phyloP scores from a whole-genome alignment of 1,140 invertebrate genomes.

The Onthophagus taurus region DNA sequence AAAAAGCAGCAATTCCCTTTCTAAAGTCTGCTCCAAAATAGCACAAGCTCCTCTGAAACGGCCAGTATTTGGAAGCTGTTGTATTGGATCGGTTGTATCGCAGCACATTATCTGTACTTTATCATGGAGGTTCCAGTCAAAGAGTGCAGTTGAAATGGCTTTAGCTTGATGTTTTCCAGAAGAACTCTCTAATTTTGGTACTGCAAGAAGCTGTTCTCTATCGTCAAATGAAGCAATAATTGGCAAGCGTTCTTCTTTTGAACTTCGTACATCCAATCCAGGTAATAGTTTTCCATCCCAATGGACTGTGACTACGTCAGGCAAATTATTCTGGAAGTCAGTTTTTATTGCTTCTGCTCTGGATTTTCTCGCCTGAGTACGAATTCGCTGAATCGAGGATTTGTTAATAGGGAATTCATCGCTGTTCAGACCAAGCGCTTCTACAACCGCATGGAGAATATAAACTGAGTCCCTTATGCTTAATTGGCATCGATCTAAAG shows the following conservation, averaged over 20 bases:
- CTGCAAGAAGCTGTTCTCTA: slow-evolving; percentile 21
- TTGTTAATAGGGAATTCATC: no score
- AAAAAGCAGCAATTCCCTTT: slow-evolving; percentile 18
- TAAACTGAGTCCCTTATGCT: no score
- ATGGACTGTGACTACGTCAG: slow-evolving; percentile 18
- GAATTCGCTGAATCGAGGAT: no score
- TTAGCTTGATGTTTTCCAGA: slow-evolving; percentile 17
- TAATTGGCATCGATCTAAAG: no score
- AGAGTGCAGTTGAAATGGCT: slow-evolving; percentile 14
- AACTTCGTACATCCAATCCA: slow-evolving; percentile 18
- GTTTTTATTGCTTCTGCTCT: no score
- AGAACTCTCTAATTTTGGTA: slow-evolving; percentile 19
- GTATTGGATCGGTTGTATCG: slow-evolving; percentile 9
- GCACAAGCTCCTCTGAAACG: slow-evolving; percentile 17
- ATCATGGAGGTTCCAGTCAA: slow-evolving; percentile 18
- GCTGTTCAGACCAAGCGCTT: no score
- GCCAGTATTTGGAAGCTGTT: slow-evolving; percentile 22
- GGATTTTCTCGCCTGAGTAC: no score
- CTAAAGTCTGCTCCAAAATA: slow-evolving; percentile 17
- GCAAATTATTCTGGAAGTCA: no score
- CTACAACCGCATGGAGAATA: no score
- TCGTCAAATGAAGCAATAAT: slow-evolving; percentile 19
- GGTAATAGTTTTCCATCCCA: slow-evolving; percentile 26
- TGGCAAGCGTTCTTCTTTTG: slow-evolving; percentile 24
- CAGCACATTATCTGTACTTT: slow-evolving; percentile 17